These are phyloP conservation scores for Eupsilia transversa DNA, from an alignment of 2,888 invertebrate genomes.

Conservation along the genomic window DNA sequence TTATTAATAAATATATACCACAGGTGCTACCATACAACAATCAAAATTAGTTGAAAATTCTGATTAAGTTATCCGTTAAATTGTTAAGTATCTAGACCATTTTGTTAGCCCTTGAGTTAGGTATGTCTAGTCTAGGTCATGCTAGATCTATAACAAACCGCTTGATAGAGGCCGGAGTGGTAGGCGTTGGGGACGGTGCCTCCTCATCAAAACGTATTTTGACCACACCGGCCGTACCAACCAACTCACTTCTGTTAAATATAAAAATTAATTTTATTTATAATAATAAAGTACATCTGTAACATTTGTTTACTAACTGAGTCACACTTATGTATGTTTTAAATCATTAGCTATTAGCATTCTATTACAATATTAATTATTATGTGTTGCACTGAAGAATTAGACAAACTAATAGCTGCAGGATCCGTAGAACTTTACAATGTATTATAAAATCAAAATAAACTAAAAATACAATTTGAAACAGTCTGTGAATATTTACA, in stretches of 20 bases:
- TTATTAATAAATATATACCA: slow-evolving; percentile 52
- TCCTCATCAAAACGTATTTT: slow-evolving; percentile 90
- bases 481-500: neutral
- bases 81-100: slow-evolving; percentile 61
- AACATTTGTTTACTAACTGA: slow-evolving; percentile 22
- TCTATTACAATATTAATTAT: slow-evolving; percentile 10
- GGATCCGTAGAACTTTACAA: neutral
- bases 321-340: slow-evolving; percentile 8
- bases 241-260: slow-evolving; percentile 91
- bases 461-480: neutral
- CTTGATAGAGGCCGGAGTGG: slow-evolving; percentile 89
- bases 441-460: neutral
- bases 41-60: slow-evolving; percentile 48
- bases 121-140: slow-evolving; percentile 83
- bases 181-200: slow-evolving; percentile 87
- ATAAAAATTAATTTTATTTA: slow-evolving; percentile 69
- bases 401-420: slow-evolving; percentile 4
- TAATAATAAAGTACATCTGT: slow-evolving; percentile 26
- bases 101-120: slow-evolving; percentile 84
- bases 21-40: slow-evolving; percentile 40
- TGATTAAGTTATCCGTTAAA: slow-evolving; percentile 40
- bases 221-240: slow-evolving; percentile 91
- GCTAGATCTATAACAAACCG: slow-evolving; percentile 87
- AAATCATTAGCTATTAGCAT: slow-evolving; percentile 15
- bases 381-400: slow-evolving; percentile 28